phyloP scores from a whole-genome alignment of 2,888 invertebrate genomes.

The Ochropacha duplaris region DNA sequence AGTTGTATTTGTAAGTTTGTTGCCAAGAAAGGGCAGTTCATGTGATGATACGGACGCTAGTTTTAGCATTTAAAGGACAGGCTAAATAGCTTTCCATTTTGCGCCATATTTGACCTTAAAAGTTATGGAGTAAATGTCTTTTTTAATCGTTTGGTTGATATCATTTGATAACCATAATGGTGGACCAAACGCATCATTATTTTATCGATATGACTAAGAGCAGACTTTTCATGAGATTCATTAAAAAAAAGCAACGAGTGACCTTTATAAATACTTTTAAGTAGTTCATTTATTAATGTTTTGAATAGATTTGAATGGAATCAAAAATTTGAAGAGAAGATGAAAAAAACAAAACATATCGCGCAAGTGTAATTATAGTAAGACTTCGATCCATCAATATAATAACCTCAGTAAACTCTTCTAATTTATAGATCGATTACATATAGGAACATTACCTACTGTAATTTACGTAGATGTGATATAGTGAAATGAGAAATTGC shows the following conservation, averaged over 20 bases:
- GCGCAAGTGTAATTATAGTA: neutral
- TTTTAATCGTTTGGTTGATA: neutral
- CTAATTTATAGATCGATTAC: neutral
- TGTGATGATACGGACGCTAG: constrained; percentile 1
- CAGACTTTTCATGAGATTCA: too few species aligned
- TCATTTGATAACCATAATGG: too few species aligned
- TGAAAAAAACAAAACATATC: too few species aligned
- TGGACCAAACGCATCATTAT: too few species aligned
- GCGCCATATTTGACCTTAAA: constrained; percentile 8
- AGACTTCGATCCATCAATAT: neutral
- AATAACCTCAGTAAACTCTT: neutral
- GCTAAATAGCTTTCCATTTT: constrained; percentile 9
- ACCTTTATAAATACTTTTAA: too few species aligned
- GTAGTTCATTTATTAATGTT: too few species aligned
- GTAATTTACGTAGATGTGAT: constrained; percentile 7
- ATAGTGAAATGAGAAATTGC: constrained; percentile 36
- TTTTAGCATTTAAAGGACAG: constrained; percentile 1
- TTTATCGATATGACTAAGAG: too few species aligned
- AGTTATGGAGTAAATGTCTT: neutral
- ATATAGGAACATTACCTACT: neutral
- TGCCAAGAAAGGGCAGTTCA: neutral
- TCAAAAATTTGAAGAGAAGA: too few species aligned
- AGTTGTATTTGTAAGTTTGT: neutral
- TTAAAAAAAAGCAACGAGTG: too few species aligned
- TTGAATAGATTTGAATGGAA: too few species aligned